These are phyloP conservation scores for Elymnias hypermnestra DNA, from an alignment of 1,140 invertebrate species.

Conservation along the genomic window DNA sequence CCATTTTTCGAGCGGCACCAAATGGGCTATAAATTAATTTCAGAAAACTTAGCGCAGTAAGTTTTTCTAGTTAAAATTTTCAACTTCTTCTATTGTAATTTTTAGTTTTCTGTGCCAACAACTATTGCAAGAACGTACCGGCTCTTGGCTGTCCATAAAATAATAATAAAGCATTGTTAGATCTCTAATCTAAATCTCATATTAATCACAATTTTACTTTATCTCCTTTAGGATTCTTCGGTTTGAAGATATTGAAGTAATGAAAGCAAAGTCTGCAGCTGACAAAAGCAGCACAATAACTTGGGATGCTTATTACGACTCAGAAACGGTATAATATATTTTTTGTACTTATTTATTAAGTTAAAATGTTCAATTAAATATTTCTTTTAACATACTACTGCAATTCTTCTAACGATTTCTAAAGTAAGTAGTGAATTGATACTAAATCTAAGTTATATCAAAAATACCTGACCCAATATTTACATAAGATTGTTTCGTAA, in stretches of 20 bases:
- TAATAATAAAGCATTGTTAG: no score
- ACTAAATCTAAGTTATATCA: no score
- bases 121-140: no score
- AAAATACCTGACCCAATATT: no score
- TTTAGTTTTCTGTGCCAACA: no score
- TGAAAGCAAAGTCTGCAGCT: constrained; percentile 23
- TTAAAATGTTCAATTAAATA: neutral
- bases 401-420: no score
- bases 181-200: no score
- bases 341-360: neutral
- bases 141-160: no score
- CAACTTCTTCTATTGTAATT: neutral
- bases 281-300: constrained; percentile 36
- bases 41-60: constrained; percentile 60
- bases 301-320: constrained; percentile 52
- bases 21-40: constrained; percentile 42
- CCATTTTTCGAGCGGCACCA: constrained; percentile 39
- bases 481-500: no score
- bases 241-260: constrained; percentile 38
- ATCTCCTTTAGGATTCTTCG: constrained; percentile 44
- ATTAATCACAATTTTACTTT: constrained; percentile 1
- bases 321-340: constrained; percentile 37
- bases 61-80: no score
- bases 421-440: no score
- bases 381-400: no score